These are phyloP conservation scores for Montipora sp. DNA, from an alignment of 64 coral and sea anemone species.

Conservation along the genomic window DNA sequence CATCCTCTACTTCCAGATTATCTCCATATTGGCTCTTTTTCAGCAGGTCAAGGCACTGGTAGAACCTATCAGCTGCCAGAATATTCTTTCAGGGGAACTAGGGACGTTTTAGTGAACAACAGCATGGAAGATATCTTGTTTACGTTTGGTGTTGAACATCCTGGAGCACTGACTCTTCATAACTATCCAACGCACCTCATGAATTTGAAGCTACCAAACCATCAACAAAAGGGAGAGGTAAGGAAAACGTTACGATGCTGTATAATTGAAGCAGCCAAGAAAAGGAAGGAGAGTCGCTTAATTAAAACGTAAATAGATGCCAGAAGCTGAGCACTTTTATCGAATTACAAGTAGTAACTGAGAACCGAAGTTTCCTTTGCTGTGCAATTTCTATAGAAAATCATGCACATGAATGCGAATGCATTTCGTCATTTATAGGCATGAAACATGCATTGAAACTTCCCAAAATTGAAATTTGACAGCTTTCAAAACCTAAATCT, in stretches of 20 bases:
- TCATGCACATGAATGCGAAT: too few species aligned
- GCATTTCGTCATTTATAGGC: too few species aligned
- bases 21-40: constrained; percentile 41
- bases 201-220: constrained; percentile 55
- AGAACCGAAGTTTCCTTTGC: too few species aligned
- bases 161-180: constrained; percentile 74
- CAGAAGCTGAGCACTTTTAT: too few species aligned
- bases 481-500: too few species aligned
- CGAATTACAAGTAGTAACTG: too few species aligned
- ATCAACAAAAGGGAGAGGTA: constrained; percentile 85
- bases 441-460: too few species aligned
- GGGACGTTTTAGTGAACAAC: constrained; percentile 38
- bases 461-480: too few species aligned
- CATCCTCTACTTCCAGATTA: constrained; percentile 80
- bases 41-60: constrained; percentile 20
- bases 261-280: too few species aligned
- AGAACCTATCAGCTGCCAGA: constrained; percentile 37
- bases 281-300: too few species aligned
- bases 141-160: constrained; percentile 80
- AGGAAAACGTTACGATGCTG: not conserved
- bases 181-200: constrained; percentile 82
- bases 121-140: constrained; percentile 69
- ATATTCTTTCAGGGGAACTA: constrained; percentile 70
- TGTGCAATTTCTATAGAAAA: too few species aligned
- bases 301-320: too few species aligned